Percentiles rank a stretch among this genome's conserved stretches.
Evolutionary conservation across 2,888 invertebrate genomes (phyloP).

Genomic region (Lithophane ornitopus): DNA sequence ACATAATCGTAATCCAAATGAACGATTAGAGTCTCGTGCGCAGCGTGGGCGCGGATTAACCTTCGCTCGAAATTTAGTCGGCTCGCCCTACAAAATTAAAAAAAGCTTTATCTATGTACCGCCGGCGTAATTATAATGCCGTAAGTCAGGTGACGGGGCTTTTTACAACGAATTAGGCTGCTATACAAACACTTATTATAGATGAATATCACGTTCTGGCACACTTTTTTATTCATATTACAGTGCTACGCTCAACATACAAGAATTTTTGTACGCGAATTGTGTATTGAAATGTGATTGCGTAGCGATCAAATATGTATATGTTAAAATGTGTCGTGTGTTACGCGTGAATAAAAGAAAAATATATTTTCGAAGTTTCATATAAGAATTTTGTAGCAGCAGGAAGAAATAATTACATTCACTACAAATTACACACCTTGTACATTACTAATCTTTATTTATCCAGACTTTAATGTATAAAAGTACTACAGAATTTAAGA

Average conservation of each 20-base stretch:
- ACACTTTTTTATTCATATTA: slow-evolving; percentile 63
- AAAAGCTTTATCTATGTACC: slow-evolving; percentile 79
- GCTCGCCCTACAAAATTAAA: slow-evolving; percentile 73
- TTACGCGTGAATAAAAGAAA: slow-evolving; percentile 7
- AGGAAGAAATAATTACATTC: not conserved
- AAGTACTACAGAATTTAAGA: slow-evolving; percentile 10
- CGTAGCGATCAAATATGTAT: slow-evolving; percentile 25
- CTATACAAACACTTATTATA: slow-evolving; percentile 70
- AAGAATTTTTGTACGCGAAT: slow-evolving; percentile 33
- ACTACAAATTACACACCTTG: too few relatives aligned
- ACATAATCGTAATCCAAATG: slow-evolving; percentile 86
- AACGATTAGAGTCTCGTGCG: slow-evolving; percentile 83
- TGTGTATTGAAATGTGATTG: slow-evolving; percentile 50
- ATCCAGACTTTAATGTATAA: not conserved
- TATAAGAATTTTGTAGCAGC: not conserved
- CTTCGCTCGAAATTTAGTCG: slow-evolving; percentile 70
- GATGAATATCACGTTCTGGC: slow-evolving; percentile 69
- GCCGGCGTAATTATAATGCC: slow-evolving; percentile 83
- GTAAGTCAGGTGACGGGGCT: slow-evolving; percentile 80
- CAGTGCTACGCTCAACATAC: slow-evolving; percentile 35
- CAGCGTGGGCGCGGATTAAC: slow-evolving; percentile 85
- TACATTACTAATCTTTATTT: not conserved
- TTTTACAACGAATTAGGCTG: slow-evolving; percentile 76
- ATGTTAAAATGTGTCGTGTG: slow-evolving; percentile 27
- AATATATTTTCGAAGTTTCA: not conserved